Conservation (phyloP, 92 coral and sea anemone genomes). For the Paragorgia papillata region DNA sequence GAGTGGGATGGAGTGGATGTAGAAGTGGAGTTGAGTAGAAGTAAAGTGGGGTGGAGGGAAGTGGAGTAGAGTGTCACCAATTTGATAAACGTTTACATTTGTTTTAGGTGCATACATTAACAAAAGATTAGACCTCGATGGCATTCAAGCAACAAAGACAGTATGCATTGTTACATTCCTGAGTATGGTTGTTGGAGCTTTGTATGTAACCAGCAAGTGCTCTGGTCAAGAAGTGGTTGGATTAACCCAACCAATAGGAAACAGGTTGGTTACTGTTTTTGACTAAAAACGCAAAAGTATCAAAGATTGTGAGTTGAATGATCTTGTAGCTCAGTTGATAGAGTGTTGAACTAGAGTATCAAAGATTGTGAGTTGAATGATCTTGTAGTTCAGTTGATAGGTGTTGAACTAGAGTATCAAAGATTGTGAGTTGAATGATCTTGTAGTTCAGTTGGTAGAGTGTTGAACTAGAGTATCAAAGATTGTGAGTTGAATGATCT, state of each 20-base stretch:
- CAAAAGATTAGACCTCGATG: constrained; percentile 62
- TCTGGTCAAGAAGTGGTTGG: constrained; percentile 21
- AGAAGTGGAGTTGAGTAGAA: too few relatives aligned
- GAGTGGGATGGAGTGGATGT: too few relatives aligned
- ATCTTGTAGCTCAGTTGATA: neutral
- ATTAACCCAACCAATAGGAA: constrained; percentile 10
- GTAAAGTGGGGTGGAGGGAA: too few relatives aligned
- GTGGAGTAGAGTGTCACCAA: too few relatives aligned
- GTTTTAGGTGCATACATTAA: constrained; percentile 79
- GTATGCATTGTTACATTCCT: constrained; percentile 69
- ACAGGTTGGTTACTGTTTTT: constrained; percentile 4
- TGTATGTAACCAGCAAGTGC: constrained; percentile 34
- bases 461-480: too few relatives aligned
- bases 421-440: too few relatives aligned
- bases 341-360: neutral
- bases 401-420: too few relatives aligned
- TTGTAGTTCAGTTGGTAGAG: too few relatives aligned
- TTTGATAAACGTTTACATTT: too few relatives aligned
- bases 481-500: too few relatives aligned
- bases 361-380: neutral
- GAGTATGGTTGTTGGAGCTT: constrained; percentile 50
- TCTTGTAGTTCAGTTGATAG: neutral
- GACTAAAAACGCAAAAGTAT: neutral
- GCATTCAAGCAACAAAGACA: constrained; percentile 82
- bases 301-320: neutral